Evolutionary conservation across 2,888 invertebrate species (phyloP).

Genomic region (Dryomyza anilis): DNA sequence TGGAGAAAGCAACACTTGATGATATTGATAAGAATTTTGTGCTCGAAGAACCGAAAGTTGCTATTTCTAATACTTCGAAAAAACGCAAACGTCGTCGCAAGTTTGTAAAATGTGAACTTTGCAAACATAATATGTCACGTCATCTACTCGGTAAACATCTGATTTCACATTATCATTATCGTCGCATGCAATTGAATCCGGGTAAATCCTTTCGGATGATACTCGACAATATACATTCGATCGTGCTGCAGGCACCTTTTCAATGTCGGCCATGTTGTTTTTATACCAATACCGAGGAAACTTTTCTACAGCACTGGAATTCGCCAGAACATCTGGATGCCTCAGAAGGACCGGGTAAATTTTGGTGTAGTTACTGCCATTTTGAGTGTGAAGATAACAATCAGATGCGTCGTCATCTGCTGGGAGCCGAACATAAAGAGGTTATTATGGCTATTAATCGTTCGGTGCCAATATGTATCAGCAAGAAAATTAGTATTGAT

Average conservation of each 20-base stretch:
- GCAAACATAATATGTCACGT: constrained; percentile 71
- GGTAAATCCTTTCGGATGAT: constrained; percentile 69
- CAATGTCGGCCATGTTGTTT: constrained; percentile 85
- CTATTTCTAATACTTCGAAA: constrained; percentile 43
- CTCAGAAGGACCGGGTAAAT: constrained; percentile 66
- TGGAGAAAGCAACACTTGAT: constrained; percentile 66
- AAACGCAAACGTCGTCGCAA: constrained; percentile 66
- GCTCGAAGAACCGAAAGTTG: constrained; percentile 44
- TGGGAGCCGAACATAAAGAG: constrained; percentile 72
- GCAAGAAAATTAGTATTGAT: constrained; percentile 68
- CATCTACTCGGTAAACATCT: constrained; percentile 82
- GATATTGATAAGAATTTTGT: constrained; percentile 33
- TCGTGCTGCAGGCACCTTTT: constrained; percentile 82
- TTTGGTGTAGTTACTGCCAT: constrained; percentile 77
- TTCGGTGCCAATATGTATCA: constrained; percentile 79
- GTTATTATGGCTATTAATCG: constrained; percentile 77
- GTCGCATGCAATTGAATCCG: constrained; percentile 69
- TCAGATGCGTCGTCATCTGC: constrained; percentile 73
- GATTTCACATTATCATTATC: constrained; percentile 83
- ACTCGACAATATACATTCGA: constrained; percentile 76
- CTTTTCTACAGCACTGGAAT: constrained; percentile 76
- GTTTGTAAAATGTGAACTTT: constrained; percentile 73
- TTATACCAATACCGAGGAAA: constrained; percentile 77
- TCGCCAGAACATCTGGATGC: constrained; percentile 66
- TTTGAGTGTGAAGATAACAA: constrained; percentile 69